A percentile compares a stretch with the other conserved stretches of the same genome.
These are phyloP conservation scores for Bucorvus abyssinicus DNA, from an alignment of 2,797 vertebrate species.

Conservation along the genomic window DNA sequence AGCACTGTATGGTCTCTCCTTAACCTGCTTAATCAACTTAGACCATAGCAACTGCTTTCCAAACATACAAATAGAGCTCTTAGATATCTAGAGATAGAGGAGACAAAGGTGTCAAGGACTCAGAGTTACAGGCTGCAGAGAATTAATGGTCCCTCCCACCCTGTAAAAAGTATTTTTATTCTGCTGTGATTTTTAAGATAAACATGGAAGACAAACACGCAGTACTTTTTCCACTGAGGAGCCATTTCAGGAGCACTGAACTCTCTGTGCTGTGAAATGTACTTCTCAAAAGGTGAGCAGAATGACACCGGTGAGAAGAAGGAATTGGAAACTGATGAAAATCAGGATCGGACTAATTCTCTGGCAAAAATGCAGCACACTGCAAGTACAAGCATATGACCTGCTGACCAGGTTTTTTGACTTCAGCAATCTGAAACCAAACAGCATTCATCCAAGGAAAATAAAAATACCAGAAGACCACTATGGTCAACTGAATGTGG, in stretches of 20 bases:
- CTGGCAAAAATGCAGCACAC: neutral
- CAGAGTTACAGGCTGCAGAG: neutral
- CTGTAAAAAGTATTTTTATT: neutral
- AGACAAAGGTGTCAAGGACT: neutral
- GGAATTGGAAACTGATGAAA: neutral
- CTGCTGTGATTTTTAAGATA: conserved; percentile 14
- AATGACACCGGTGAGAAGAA: neutral
- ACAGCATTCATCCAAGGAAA: neutral
- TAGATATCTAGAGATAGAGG: neutral
- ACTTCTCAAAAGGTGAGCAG: neutral
- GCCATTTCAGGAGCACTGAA: neutral
- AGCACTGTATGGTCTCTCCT: neutral
- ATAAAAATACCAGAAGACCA: neutral
- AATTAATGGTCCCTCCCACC: neutral
- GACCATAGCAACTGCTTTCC: neutral
- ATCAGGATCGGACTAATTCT: neutral
- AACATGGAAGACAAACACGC: neutral
- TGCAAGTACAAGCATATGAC: neutral
- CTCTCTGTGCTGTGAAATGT: neutral
- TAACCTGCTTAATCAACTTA: neutral
- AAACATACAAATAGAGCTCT: conserved; percentile 13
- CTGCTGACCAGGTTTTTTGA: neutral
- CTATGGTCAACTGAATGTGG: neutral
- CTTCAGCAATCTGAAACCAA: neutral
- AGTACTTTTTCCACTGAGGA: neutral